phyloP scores from a whole-genome alignment of 2,113 vertebrate genomes.

The Cryptomyrus ogoouensis region DNA sequence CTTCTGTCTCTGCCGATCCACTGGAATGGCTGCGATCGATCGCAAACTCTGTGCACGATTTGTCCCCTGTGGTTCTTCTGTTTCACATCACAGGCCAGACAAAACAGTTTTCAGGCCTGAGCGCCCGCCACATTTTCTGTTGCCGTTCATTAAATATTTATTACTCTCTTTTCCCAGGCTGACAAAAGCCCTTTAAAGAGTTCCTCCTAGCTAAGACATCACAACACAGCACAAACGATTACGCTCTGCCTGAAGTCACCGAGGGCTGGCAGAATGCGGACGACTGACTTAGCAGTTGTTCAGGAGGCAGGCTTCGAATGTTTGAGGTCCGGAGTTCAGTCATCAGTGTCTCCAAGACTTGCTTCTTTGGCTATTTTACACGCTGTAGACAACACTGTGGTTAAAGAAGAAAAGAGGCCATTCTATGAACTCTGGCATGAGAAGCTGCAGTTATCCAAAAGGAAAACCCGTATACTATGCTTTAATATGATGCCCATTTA shows the following conservation, averaged over 20 bases:
- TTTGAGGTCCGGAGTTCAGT: neutral
- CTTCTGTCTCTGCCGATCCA: neutral
- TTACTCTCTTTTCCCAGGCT: slow-evolving; percentile 7
- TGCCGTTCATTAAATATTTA: slow-evolving; percentile 6
- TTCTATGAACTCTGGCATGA: neutral
- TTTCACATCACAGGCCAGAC: neutral
- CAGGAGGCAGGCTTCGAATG: neutral
- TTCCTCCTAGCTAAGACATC: neutral
- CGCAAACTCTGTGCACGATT: neutral
- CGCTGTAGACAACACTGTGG: neutral
- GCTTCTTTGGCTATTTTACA: neutral
- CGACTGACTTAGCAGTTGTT: neutral
- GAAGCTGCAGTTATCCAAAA: neutral
- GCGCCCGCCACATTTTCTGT: neutral
- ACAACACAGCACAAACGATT: neutral
- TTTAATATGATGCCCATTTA: neutral
- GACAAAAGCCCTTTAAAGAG: slow-evolving; percentile 2
- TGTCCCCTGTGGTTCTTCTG: neutral
- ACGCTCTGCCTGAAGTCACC: neutral
- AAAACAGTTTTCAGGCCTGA: neutral
- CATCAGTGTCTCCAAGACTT: neutral
- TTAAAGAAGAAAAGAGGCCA: neutral
- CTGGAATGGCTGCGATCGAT: neutral
- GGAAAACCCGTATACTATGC: neutral
- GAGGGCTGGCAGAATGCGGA: neutral